Percentiles rank a stretch among this genome's conserved stretches.
phyloP scores from a whole-genome alignment of 2,113 vertebrate genomes.

The Equus quagga region DNA sequence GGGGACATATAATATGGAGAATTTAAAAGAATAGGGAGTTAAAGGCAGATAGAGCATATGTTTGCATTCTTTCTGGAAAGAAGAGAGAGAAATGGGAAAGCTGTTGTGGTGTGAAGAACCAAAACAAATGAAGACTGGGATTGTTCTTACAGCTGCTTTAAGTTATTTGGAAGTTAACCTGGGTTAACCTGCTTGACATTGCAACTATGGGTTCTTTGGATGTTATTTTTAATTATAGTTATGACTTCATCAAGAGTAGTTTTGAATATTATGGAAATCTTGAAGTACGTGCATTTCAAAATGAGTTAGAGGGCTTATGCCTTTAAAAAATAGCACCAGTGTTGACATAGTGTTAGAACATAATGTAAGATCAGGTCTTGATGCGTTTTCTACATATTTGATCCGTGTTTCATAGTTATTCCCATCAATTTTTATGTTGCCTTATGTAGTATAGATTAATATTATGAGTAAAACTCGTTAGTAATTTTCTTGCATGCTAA shows the following conservation, averaged over 20 bases:
- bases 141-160: constrained; percentile 65
- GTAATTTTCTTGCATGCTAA: constrained; percentile 35
- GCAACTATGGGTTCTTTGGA: constrained; percentile 48
- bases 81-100: constrained; percentile 35
- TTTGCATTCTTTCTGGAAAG: constrained; percentile 36
- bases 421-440: constrained; percentile 27
- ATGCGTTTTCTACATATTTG: constrained; percentile 14
- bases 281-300: constrained; percentile 61
- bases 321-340: constrained; percentile 57
- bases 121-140: constrained; percentile 40
- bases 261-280: constrained; percentile 63
- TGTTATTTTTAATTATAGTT: constrained; percentile 65
- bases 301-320: constrained; percentile 52
- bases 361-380: constrained; percentile 41
- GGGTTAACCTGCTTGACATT: constrained; percentile 57
- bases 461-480: constrained; percentile 49
- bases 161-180: constrained; percentile 63
- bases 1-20: neutral
- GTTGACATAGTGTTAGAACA: constrained; percentile 39
- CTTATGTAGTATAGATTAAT: constrained; percentile 4
- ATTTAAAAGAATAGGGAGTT: neutral
- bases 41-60: neutral
- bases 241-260: constrained; percentile 45
- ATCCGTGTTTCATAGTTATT: constrained; percentile 51
- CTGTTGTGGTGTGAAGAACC: constrained; percentile 46